phyloP scores from a whole-genome alignment of 2,113 vertebrate genomes.

The Nyctibius bracteatus region DNA sequence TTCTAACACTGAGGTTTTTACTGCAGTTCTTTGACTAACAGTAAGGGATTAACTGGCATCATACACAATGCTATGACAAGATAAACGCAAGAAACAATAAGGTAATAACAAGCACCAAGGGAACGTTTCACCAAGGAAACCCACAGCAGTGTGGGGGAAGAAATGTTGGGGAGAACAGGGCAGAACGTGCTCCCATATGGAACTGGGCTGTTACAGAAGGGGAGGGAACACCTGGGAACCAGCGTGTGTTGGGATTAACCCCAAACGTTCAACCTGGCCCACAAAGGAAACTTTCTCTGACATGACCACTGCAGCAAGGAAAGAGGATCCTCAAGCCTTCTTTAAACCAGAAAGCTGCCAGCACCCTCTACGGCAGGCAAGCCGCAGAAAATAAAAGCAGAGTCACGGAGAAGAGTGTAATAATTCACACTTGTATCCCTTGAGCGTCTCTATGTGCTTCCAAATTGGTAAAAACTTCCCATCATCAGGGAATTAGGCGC shows the following conservation, averaged over 20 bases:
- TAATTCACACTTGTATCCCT: not conserved
- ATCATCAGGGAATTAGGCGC: not conserved
- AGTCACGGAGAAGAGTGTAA: not conserved
- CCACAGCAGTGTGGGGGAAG: not conserved
- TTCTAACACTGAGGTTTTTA: not conserved
- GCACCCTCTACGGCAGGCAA: not conserved
- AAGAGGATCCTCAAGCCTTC: not conserved
- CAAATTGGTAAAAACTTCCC: not conserved
- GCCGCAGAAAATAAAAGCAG: not conserved
- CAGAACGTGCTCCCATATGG: fast-evolving
- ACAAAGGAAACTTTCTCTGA: not conserved
- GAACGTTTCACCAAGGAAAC: not conserved
- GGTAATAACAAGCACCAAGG: not conserved
- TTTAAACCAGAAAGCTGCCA: not conserved
- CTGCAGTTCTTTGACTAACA: not conserved
- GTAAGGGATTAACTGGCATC: not conserved
- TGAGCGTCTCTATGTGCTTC: not conserved
- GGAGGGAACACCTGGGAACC: not conserved
- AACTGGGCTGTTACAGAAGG: not conserved
- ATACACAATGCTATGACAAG: not conserved
- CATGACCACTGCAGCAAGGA: not conserved
- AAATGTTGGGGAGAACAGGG: not conserved
- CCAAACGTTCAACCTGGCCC: not conserved
- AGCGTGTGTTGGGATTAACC: not conserved
- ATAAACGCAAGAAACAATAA: not conserved